Percentiles rank a stretch among this genome's conserved stretches.
These are phyloP conservation scores for Coluber constrictor DNA, from an alignment of 2,797 vertebrate genomes.

Conservation along the genomic window DNA sequence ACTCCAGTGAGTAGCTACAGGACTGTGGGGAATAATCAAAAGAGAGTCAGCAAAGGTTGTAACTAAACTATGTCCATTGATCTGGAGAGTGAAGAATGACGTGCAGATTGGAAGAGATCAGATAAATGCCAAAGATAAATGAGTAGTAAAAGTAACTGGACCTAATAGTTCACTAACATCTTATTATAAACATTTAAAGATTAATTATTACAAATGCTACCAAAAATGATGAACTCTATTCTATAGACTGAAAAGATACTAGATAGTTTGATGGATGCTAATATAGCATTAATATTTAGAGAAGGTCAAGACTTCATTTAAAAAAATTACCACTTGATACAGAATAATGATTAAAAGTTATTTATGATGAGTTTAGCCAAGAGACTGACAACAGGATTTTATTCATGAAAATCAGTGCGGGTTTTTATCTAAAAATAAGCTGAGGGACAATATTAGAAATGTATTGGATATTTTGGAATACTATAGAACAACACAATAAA, in stretches of 20 bases:
- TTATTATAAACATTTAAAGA: background rate
- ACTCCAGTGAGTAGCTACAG: background rate
- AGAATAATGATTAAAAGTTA: background rate
- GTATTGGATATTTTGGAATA: background rate
- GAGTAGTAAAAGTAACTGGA: background rate
- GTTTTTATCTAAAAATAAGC: background rate
- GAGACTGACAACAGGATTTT: background rate
- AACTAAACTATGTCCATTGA: background rate
- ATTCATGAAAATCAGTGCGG: background rate
- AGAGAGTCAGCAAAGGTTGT: background rate
- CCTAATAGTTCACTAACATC: background rate
- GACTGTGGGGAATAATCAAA: background rate
- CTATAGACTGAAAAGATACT: background rate
- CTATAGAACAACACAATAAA: background rate
- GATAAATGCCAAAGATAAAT: background rate
- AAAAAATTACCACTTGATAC: background rate
- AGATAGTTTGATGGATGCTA: background rate
- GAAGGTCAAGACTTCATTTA: background rate
- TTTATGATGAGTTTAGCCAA: background rate
- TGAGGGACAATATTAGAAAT: background rate
- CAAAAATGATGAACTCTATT: background rate
- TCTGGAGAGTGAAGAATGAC: background rate
- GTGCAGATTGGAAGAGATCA: background rate
- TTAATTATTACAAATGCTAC: background rate
- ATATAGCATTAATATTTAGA: background rate